Evolutionary conservation across 2,888 invertebrate species (phyloP).

Genomic region (Dolomedes plantarius): DNA sequence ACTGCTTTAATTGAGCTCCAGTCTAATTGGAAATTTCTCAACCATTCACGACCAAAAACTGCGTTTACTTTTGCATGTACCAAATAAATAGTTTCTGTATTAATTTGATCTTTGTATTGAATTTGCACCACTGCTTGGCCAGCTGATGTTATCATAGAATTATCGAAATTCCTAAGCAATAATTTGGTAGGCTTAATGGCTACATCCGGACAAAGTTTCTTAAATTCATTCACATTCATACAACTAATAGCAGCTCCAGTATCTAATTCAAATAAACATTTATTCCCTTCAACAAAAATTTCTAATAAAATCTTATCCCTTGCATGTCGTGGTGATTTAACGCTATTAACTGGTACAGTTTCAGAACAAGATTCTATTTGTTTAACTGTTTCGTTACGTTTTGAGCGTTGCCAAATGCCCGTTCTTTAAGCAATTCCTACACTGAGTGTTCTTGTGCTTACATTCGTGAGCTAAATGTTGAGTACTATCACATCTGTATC

Average conservation of each 20-base stretch:
- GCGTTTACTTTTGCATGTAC: constrained; percentile 55
- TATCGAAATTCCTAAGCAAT: constrained; percentile 53
- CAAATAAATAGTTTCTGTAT: constrained; percentile 54
- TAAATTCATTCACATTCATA: constrained; percentile 48
- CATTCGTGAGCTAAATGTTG: constrained; percentile 54
- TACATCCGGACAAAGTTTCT: constrained; percentile 54
- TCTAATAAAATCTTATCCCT: constrained; percentile 49
- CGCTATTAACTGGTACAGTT: constrained; percentile 53
- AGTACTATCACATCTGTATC: constrained; percentile 57
- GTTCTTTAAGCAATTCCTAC: constrained; percentile 47
- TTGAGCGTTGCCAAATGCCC: constrained; percentile 43
- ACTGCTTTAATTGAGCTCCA: constrained; percentile 46
- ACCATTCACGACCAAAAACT: constrained; percentile 55
- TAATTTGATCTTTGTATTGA: constrained; percentile 56
- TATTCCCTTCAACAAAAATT: constrained; percentile 54
- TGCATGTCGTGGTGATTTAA: constrained; percentile 54
- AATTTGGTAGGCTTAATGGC: too few species aligned
- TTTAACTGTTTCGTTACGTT: constrained; percentile 44
- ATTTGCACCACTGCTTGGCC: constrained; percentile 53
- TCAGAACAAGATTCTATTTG: constrained; percentile 51
- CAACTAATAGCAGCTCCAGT: constrained; percentile 48
- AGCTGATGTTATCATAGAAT: constrained; percentile 53
- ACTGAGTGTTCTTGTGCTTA: constrained; percentile 45
- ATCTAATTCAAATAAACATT: constrained; percentile 39
- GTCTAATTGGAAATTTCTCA: constrained; percentile 51